These are phyloP conservation scores for Conus canariensis DNA, from an alignment of 2,888 invertebrate genomes.

Conservation along the genomic window DNA sequence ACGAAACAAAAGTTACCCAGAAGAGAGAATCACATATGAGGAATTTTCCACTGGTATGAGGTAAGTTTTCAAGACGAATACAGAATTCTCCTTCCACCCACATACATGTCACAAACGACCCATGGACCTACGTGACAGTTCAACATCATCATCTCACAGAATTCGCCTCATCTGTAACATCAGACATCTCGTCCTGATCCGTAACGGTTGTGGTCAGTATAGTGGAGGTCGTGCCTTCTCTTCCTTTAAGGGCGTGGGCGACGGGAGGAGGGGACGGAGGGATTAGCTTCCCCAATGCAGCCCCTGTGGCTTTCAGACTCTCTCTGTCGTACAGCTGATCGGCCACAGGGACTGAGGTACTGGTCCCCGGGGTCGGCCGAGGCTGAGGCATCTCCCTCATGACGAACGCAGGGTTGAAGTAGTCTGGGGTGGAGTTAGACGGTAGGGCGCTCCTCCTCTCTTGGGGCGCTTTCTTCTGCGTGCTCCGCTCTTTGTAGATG, in stretches of 20 bases:
- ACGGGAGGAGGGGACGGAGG: slow-evolving; percentile 15
- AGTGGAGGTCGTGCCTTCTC: slow-evolving; percentile 4
- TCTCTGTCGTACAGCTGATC: not conserved
- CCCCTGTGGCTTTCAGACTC: not conserved
- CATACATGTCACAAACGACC: not conserved
- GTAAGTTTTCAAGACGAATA: too few species aligned
- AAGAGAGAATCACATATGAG: too few species aligned
- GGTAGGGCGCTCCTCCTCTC: not conserved
- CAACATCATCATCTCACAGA: not conserved
- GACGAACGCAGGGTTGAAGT: not conserved
- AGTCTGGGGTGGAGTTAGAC: not conserved
- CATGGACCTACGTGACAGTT: too few species aligned
- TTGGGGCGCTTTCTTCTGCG: not conserved
- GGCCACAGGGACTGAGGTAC: not conserved
- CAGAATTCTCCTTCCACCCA: not conserved
- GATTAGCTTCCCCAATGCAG: not conserved
- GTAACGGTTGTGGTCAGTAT: not conserved
- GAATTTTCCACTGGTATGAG: too few species aligned
- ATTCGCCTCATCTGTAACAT: not conserved
- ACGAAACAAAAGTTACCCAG: too few species aligned
- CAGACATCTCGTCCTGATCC: not conserved
- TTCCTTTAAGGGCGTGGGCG: not conserved
- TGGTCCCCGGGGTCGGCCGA: not conserved
- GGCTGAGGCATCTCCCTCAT: not conserved
- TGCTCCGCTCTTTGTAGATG: not conserved